Conservation (phyloP, 2,888 invertebrate genomes). For the Incurvaria masculella region DNA sequence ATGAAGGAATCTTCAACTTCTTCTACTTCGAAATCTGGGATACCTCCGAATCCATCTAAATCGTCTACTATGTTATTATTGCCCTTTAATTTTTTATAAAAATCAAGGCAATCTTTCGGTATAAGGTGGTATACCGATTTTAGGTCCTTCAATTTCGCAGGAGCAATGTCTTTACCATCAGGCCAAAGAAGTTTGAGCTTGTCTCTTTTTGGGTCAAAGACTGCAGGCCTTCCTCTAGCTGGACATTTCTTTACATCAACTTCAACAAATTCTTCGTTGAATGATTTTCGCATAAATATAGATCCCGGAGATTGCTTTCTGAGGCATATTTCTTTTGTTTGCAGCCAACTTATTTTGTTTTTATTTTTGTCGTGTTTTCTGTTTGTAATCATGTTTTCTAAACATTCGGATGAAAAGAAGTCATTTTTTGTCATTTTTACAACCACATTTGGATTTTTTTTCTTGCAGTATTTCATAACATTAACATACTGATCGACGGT, state of each 20-base stretch:
- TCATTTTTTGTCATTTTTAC: slow-evolving; percentile 8
- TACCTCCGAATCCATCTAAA: slow-evolving; percentile 11
- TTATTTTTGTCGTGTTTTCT: slow-evolving; percentile 5
- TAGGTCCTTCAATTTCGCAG: slow-evolving; percentile 14
- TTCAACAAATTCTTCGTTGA: too few species aligned
- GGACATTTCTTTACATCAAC: too few species aligned
- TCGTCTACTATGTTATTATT: slow-evolving; percentile 8
- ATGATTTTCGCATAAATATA: too few species aligned
- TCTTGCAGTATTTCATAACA: slow-evolving; percentile 9
- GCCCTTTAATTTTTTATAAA: slow-evolving; percentile 9
- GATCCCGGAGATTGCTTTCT: background rate
- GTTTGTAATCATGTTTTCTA: slow-evolving; percentile 2
- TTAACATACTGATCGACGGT: slow-evolving; percentile 11
- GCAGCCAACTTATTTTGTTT: slow-evolving; percentile 7
- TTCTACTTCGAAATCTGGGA: too few species aligned
- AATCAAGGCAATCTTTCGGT: slow-evolving; percentile 10
- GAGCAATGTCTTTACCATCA: slow-evolving; percentile 14
- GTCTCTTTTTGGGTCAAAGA: too few species aligned
- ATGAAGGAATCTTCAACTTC: too few species aligned
- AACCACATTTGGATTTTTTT: slow-evolving; percentile 9
- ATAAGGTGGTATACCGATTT: slow-evolving; percentile 11
- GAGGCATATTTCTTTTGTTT: slow-evolving; percentile 12
- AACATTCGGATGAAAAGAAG: slow-evolving; percentile 6
- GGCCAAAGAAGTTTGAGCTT: slow-evolving; percentile 14
- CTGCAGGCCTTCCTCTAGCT: too few species aligned